Evolutionary conservation across 2,797 vertebrate genomes (phyloP), one percentile per base, ranked within the genome.

Genomic region (Poeciliopsis turneri): DNA sequence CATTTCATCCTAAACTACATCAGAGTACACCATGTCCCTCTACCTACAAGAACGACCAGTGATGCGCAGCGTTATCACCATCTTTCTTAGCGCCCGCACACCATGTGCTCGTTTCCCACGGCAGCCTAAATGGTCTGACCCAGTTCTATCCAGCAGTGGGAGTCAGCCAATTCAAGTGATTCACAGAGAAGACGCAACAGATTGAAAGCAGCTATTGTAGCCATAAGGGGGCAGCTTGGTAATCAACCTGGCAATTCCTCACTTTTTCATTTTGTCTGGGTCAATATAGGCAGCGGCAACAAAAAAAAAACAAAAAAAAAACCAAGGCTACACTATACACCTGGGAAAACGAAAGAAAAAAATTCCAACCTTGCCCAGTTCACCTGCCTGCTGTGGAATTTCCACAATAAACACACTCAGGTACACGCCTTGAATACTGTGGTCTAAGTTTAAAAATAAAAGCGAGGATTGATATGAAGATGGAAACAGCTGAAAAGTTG

Each of bases 321-420:
- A 11, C 79, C 8, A 84, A 88, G 81, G 89, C 80, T 81, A 91
- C 45, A 66, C 80, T 90, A 95, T 87, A 92, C 0, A 78, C 83
- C 90, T 93, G 88, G 90, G 92, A 92, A 92, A 72, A 57, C 30
- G 81, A 87, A 87, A 78, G 78, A 18, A 80, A 57, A 81, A 75
- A 49, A 23, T 61, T 79, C 80, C 77, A 78, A 75, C 78, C 81
- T 81, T 51, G 77, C 85, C 81, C 66, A 81, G 73, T 88, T 64
- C 84, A 86, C 80, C 85, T 76, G 84, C 75, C 66, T 87, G 78
- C 78, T 75, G 68, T 80, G 92, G 92, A 93, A 93, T 94, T 85
- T 66, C 86, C 47, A n/a, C 49, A 79, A 82, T 79, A 93, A 93
- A 94, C 82, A 91, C 30, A 64, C 75, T 80, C 78, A 61, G 80